Evolutionary conservation across 2,797 vertebrate genomes (phyloP).

Genomic region (Hozukius guyotensis): DNA sequence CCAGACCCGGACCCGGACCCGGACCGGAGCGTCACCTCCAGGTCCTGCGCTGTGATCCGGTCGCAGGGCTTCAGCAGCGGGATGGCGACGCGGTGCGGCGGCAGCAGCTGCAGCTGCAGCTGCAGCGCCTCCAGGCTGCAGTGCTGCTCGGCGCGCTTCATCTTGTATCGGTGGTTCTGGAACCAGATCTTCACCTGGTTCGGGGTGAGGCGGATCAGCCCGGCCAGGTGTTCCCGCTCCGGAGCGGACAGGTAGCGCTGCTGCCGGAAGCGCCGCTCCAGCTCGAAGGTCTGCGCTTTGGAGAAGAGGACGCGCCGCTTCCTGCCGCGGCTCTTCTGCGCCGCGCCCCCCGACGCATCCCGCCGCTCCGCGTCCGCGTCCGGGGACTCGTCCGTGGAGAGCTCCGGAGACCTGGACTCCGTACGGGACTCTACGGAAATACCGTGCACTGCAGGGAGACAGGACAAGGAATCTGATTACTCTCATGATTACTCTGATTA

Average conservation of each 20-base stretch:
- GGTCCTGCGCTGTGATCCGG: slow-evolving; percentile 85
- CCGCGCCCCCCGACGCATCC: slow-evolving; percentile 75
- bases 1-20: slow-evolving; percentile 44
- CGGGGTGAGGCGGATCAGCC: slow-evolving; percentile 90
- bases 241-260: slow-evolving; percentile 93
- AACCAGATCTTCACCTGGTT: slow-evolving; percentile 98
- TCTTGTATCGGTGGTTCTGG: slow-evolving; percentile 95
- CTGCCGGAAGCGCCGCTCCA: slow-evolving; percentile 92
- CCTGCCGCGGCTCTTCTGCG: slow-evolving; percentile 65
- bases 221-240: slow-evolving; percentile 92
- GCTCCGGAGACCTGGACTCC: slow-evolving; percentile 84
- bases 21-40: slow-evolving; percentile 86
- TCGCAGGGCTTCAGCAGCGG: slow-evolving; percentile 89
- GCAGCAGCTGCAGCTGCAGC: slow-evolving; percentile 79
- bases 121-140: slow-evolving; percentile 85
- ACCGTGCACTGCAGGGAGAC: slow-evolving; percentile 79
- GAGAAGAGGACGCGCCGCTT: slow-evolving; percentile 94
- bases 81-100: slow-evolving; percentile 86
- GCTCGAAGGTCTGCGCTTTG: slow-evolving; percentile 91
- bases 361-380: slow-evolving; percentile 79
- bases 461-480: slow-evolving; percentile 34
- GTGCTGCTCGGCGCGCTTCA: slow-evolving; percentile 88
- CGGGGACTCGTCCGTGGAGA: slow-evolving; percentile 85
- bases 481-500: neutral
- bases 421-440: slow-evolving; percentile 76